Evolutionary conservation across 2,888 invertebrate species (phyloP), one percentile per base, ranked within the genome.

Genomic region (Drosophila fulvimacula): DNA sequence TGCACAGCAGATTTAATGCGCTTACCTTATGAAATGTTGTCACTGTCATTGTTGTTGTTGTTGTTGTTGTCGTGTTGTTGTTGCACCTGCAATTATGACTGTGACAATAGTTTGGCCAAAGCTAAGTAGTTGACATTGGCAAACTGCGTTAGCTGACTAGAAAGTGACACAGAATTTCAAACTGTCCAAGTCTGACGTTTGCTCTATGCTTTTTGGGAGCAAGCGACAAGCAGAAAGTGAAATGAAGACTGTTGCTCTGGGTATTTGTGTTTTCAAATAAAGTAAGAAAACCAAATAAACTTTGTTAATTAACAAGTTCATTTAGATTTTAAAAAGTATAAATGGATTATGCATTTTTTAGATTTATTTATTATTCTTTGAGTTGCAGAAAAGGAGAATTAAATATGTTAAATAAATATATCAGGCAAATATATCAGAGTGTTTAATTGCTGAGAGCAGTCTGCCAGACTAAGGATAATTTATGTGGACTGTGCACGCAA

Each of bases 1-100:
- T 81, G 70, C 85, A 67, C 30, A 60, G 65, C 59, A 65, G 56
- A 76, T 74, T 73, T 79, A 85, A 82, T 82, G 76, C 70, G 70
- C 66, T 69, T 79, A 41, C 46, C 58, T 49, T 59, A 61, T 46
- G 55, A 27, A 24, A 55, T 9, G 19, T 34, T 39, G 36, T 30
- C 24, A 19, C 2, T 55, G 34, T 42, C 27, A 32, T 32, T 70
- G 30, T 5, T 38, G 48, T 5, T 56, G 61, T 17, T 41, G 48
- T 17, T 41, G 6, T 30, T 72, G 30, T 3, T 44, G 49, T 9
- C 51, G 55, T 65, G 36, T 5, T 51, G 62, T 9, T 51, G 55
- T 24, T 44, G 53, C 57, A 69, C 19, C 59, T 34, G 52, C 66
- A 66, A 44, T 62, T 48, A 69, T 65, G 71, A 61, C 58, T 64